Base-by-base conservation (phyloP, 2,113 vertebrate species). In the Parotia lawesii region DNA sequence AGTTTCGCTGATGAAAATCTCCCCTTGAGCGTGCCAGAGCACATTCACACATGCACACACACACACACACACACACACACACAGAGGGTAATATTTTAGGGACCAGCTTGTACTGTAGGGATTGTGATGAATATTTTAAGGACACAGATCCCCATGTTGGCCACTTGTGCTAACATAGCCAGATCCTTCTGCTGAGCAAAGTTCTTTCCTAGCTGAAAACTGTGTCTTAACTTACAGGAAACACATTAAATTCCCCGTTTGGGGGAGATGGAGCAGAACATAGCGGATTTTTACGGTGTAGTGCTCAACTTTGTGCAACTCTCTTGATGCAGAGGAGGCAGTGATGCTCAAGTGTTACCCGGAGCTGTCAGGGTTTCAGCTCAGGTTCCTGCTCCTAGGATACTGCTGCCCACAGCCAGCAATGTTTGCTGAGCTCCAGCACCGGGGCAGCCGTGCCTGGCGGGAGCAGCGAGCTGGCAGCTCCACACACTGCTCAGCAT, bases 391-490 rank as follows among this genome's bases (percentile, higher is more conserved):
- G 87, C 27, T 88, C 47, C 93, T 47, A 81, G 94, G 94, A 87
- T 78, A 87, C 93, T 28, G 61, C 84, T 91, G 89, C 84, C 83
- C 1, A 3, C n/a, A 23, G 80, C 4, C 77, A 91, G 93, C 84
- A 38, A 71, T 89, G 93, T 90, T 80, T 94, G 89, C 87, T 23
- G 87, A 60, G 87, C 89, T 47, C 45, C 72, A 50, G 87, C 28
- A 2, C 3, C 5, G 0, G 9, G 79, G 4, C 62, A 24, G 83
- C 53, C 11, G 35, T 31, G 66, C 65, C 4, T 3, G 4, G 69
- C 1, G 5, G 64, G 56, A 81, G 73, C 85, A 24, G 65, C 0
- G 21, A 64, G 81, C 82, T 71, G 90, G 58, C 84, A 48, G 90
- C 93, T 65, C 45, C 54, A 11, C 20, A 9, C 10, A 0, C 17